Evolutionary conservation across 2,797 vertebrate genomes (phyloP), one percentile per base, ranked within the genome.

Genomic region (Chloroceryle amazona): DNA sequence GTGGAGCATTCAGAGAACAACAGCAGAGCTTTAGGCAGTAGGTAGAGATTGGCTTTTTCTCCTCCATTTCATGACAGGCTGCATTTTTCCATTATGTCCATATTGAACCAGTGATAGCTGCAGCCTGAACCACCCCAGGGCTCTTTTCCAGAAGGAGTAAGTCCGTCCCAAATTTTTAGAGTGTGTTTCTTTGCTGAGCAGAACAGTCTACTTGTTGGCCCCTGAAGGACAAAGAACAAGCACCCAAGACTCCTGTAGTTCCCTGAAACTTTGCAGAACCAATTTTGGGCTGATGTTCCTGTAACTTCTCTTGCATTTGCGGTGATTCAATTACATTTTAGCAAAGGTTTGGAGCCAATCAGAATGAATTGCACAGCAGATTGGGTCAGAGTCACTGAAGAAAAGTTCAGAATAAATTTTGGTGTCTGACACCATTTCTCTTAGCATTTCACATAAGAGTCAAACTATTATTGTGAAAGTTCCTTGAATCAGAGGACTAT

Each of bases 401-500:
- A 94, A 92, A 92, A 86, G 58, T 78, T 93, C 80, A 76, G 54
- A 90, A 89, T 83, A 90, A 73, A 94, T 94, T 91, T 88, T 90
- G 31, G 47, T 61, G 49, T 85, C 74, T 92, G 74, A 78, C 71
- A 89, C 90, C 73, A 65, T 94, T 96, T 68, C 94, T 96, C 93
- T 96, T 94, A 96, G 88, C 93, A 91, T 95, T 95, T 94, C 78
- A 93, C 22, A 29, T 49, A 73, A 44, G 37, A 89, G 26, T 41
- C 47, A 86, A 83, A 86, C 46, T 75, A 80, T 61, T 86, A 80
- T 49, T 94, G 93, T 37, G 51, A 51, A 70, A 92, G 37, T 13
- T 87, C 29, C 49, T 88, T 67, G 55, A 85, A 74, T 42, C 58
- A 17, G 41, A 82, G 52, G 44, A 72, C 66, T 91, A 39, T 13